Conservation (phyloP, 2,797 vertebrate genomes). For the Rhinoraja longicauda region DNA sequence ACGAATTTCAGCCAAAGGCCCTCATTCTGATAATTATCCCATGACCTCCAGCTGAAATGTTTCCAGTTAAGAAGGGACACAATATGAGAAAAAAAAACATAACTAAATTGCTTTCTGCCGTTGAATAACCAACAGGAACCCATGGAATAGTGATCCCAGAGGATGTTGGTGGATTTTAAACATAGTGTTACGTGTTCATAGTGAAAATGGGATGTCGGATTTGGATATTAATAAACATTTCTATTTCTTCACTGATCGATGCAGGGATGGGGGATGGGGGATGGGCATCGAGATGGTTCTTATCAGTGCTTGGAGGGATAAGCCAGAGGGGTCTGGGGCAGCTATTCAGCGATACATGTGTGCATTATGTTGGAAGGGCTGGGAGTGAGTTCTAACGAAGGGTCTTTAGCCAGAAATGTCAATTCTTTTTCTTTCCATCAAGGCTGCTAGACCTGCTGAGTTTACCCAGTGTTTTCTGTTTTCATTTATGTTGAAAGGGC, state of each 20-base stretch:
- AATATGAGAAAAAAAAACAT: too few relatives aligned
- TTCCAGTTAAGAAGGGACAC: too few relatives aligned
- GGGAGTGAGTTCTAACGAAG: neutral
- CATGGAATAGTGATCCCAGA: neutral
- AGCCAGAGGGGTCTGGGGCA: neutral
- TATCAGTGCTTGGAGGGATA: neutral
- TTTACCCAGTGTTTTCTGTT: too few relatives aligned
- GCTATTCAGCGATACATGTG: neutral
- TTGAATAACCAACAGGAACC: neutral
- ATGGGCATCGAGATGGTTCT: neutral
- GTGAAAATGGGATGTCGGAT: neutral
- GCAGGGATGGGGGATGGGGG: too few relatives aligned
- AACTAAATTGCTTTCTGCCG: neutral
- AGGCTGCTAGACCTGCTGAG: too few relatives aligned
- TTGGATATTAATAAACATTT: neutral
- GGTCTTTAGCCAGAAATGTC: neutral
- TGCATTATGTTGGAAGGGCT: neutral
- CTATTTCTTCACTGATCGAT: neutral
- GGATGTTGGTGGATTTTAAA: neutral
- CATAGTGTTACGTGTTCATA: neutral
- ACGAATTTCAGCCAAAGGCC: neutral
- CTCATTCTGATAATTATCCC: neutral
- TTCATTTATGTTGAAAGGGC: too few relatives aligned
- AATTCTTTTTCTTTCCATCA: too few relatives aligned
- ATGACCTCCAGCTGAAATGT: neutral